These are phyloP conservation scores for Coranthus polyacanthus DNA, from an alignment of 2,797 vertebrate genomes.

Conservation along the genomic window DNA sequence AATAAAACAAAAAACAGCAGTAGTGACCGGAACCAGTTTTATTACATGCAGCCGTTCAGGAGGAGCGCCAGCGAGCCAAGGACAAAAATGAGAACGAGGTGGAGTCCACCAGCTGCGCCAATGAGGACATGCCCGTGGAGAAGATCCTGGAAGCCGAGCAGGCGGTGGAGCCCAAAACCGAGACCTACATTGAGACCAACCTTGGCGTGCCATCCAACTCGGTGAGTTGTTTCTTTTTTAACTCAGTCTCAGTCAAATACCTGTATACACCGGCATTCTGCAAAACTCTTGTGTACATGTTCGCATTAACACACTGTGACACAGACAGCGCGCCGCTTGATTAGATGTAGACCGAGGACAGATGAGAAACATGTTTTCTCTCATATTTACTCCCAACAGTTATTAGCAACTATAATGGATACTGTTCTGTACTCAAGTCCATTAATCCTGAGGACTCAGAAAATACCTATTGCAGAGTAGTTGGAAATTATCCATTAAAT, in stretches of 20 bases:
- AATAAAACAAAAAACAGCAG: constrained; percentile 73
- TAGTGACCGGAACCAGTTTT: constrained; percentile 89
- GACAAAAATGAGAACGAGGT: constrained; percentile 95
- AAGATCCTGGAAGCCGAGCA: constrained; percentile 98
- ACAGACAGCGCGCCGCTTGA: too few species aligned
- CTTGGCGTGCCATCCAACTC: constrained; percentile 93
- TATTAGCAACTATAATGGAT: background rate
- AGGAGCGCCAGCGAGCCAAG: constrained; percentile 97
- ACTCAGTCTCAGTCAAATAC: constrained; percentile 5
- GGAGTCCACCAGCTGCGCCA: constrained; percentile 94
- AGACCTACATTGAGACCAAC: constrained; percentile 96
- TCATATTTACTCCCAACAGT: background rate
- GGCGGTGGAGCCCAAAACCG: constrained; percentile 97
- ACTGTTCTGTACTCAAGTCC: background rate
- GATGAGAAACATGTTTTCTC: background rate
- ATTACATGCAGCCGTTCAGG: constrained; percentile 94
- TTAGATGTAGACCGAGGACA: background rate
- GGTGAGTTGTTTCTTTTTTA: constrained; percentile 83
- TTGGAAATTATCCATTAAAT: background rate
- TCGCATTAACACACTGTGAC: too few species aligned
- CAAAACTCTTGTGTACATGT: too few species aligned
- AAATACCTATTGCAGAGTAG: too few species aligned
- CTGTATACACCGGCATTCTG: too few species aligned
- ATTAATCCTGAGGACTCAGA: background rate
- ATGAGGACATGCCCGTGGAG: constrained; percentile 99